These are phyloP conservation scores for Choloepus didactylus DNA, from an alignment of 2,797 vertebrate species.

Conservation along the genomic window DNA sequence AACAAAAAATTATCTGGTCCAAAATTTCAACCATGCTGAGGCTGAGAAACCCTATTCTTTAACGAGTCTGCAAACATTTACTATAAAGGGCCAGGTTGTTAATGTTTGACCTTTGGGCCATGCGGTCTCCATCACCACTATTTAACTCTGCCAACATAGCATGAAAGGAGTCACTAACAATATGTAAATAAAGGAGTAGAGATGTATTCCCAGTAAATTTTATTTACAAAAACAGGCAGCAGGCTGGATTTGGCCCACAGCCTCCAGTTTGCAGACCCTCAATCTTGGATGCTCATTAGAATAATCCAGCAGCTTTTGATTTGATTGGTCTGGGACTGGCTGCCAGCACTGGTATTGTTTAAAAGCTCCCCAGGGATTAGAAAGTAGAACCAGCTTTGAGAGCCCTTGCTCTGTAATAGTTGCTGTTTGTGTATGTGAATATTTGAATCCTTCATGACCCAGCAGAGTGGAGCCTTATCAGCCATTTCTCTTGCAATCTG, in stretches of 20 bases:
- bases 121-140: not conserved
- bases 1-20: not conserved
- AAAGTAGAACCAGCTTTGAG: not conserved
- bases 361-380: not conserved
- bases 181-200: not conserved
- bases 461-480: slow-evolving; percentile 64
- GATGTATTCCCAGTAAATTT: slow-evolving; percentile 31
- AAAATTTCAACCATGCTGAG: not conserved
- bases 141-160: not conserved
- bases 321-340: not conserved
- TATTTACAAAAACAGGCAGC: not conserved
- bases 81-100: not conserved
- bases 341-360: not conserved
- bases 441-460: not conserved
- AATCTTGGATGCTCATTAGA: not conserved
- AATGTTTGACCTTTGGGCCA: not conserved
- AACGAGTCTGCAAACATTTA: not conserved
- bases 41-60: not conserved
- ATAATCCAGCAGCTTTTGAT: not conserved
- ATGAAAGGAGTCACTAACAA: not conserved
- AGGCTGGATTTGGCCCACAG: not conserved
- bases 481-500: slow-evolving; percentile 68
- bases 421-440: slow-evolving; percentile 57
- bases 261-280: not conserved
- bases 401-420: slow-evolving; percentile 27